Conservation (phyloP, 2,888 invertebrate species). For the Drosophila bunnanda region DNA sequence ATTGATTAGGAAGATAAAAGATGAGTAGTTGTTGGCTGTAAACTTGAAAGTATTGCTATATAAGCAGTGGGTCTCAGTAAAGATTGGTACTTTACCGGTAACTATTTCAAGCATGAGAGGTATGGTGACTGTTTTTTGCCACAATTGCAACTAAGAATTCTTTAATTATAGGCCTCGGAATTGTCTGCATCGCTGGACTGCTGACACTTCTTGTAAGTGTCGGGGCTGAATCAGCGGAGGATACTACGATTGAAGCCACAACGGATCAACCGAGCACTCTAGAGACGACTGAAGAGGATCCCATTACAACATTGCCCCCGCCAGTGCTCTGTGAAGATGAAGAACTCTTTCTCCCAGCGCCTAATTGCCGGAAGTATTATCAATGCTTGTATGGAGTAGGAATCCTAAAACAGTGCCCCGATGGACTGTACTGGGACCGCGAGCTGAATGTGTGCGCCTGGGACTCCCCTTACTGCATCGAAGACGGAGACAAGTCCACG, state of each 20-base stretch:
- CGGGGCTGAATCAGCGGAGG: constrained; percentile 5
- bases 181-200: neutral
- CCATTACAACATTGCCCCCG: constrained; percentile 29
- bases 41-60: constrained; percentile 16
- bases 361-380: constrained; percentile 54
- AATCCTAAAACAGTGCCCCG: constrained; percentile 25
- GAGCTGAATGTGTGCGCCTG: constrained; percentile 37
- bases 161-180: neutral
- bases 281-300: neutral
- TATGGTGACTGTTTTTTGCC: neutral
- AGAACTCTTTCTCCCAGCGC: constrained; percentile 32
- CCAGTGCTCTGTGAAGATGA: constrained; percentile 17
- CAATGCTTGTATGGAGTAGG: constrained; percentile 54
- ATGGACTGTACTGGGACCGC: constrained; percentile 37
- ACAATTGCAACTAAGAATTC: neutral
- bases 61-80: constrained; percentile 2
- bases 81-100: neutral
- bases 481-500: constrained; percentile 11
- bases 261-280: constrained; percentile 10
- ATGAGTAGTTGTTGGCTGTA: neutral
- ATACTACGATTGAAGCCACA: constrained; percentile 12
- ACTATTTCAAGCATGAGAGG: constrained; percentile 20
- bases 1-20: constrained; percentile 21
- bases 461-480: constrained; percentile 16
- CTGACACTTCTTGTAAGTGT: constrained; percentile 8